A percentile compares a stretch with the other conserved stretches of the same genome.
These are phyloP conservation scores for Eustalomyia histrio DNA, from an alignment of 2,888 invertebrate species.

Conservation along the genomic window DNA sequence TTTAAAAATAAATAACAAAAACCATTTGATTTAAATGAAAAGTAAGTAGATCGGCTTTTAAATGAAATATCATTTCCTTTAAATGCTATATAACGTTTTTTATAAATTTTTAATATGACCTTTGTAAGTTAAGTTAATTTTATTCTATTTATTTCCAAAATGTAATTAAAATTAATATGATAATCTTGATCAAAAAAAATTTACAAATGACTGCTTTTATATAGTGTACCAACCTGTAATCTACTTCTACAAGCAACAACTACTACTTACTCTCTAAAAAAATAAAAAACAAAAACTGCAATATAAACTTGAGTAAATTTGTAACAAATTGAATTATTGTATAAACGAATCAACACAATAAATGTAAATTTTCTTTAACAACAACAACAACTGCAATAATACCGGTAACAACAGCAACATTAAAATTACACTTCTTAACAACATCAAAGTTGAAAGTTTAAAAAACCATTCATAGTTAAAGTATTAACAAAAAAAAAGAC, in stretches of 20 bases:
- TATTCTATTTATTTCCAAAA: not conserved
- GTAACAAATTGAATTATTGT: conserved; percentile 24
- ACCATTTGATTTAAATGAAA: no score
- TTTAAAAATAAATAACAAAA: no score
- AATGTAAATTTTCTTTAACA: conserved; percentile 27
- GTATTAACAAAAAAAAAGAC: not conserved
- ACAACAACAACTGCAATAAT: conserved; percentile 12
- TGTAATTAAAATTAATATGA: not conserved
- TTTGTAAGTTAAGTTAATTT: not conserved
- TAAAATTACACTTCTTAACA: conserved; percentile 52
- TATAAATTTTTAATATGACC: not conserved
- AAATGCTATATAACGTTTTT: no score
- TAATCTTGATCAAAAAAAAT: not conserved
- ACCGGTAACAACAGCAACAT: conserved; percentile 22
- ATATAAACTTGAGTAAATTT: conserved; percentile 7
- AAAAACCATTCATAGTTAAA: conserved; percentile 27
- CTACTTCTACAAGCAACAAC: conserved; percentile 3
- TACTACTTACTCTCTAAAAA: not conserved
- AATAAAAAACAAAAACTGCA: not conserved
- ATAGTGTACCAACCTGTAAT: not conserved
- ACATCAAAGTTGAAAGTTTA: conserved; percentile 51
- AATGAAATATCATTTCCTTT: no score
- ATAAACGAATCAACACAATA: conserved; percentile 16
- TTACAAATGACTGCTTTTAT: not conserved
- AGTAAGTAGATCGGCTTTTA: no score